These are phyloP conservation scores for Ophion obscuratus DNA, from an alignment of 2,888 invertebrate genomes.

Conservation along the genomic window DNA sequence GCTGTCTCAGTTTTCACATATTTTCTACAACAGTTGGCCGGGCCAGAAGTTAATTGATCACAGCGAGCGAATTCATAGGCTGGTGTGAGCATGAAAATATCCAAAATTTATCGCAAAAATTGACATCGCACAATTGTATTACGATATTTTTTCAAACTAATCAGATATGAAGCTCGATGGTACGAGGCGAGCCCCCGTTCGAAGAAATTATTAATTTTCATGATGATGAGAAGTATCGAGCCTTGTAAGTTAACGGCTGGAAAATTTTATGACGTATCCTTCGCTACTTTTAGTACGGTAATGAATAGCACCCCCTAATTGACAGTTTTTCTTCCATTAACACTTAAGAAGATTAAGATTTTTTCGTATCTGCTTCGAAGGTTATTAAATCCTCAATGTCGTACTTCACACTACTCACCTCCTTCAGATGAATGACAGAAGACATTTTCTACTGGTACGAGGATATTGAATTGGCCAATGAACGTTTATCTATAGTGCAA, in stretches of 20 bases:
- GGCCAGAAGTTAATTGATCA: slow-evolving; percentile 59
- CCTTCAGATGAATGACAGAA: slow-evolving; percentile 61
- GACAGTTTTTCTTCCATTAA: no score
- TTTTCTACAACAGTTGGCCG: slow-evolving; percentile 60
- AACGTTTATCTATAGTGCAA: background rate
- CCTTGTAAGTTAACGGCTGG: background rate
- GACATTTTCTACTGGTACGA: background rate
- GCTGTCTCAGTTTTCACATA: slow-evolving; percentile 53
- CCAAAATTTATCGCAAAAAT: background rate
- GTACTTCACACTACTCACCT: slow-evolving; percentile 73
- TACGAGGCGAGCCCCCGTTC: background rate
- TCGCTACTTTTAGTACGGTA: background rate
- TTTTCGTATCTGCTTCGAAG: slow-evolving; percentile 59
- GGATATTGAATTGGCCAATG: background rate
- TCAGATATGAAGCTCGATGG: background rate
- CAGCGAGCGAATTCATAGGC: slow-evolving; percentile 48
- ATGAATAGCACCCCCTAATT: background rate
- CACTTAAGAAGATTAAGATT: background rate
- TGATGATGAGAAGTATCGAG: background rate
- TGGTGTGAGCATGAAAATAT: slow-evolving; percentile 40
- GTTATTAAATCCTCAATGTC: slow-evolving; percentile 74
- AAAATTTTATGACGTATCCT: background rate
- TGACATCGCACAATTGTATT: background rate
- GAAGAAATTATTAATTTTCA: background rate
- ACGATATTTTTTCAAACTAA: background rate